phyloP scores from a whole-genome alignment of 2,888 invertebrate genomes.

The Erebia epiphron region DNA sequence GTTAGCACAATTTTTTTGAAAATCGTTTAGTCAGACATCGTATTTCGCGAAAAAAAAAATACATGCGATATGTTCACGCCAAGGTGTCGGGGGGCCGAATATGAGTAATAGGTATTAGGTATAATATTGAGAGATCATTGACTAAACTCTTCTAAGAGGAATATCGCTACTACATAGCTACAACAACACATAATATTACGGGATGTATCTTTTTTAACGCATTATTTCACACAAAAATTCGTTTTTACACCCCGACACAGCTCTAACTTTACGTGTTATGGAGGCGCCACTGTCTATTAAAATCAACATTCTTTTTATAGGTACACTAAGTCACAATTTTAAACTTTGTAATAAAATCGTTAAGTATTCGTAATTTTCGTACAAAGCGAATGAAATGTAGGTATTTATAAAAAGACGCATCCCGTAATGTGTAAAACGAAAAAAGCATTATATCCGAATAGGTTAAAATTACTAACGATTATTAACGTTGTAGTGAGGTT shows the following conservation, averaged over 20 bases:
- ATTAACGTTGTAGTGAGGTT: constrained; percentile 27
- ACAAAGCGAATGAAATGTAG: not conserved
- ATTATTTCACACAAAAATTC: no score
- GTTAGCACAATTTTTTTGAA: not conserved
- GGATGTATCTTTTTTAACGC: constrained; percentile 5
- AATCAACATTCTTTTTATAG: no score
- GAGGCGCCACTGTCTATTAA: no score
- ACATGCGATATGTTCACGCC: not conserved
- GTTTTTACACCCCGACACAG: no score
- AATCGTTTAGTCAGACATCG: constrained; percentile 6
- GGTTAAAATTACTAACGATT: constrained; percentile 15
- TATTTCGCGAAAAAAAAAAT: constrained; percentile 13
- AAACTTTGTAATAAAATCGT: not conserved
- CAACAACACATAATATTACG: not conserved
- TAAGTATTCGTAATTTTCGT: not conserved
- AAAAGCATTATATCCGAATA: constrained; percentile 41
- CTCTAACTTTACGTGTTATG: no score
- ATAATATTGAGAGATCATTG: constrained; percentile 24
- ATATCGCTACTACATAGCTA: constrained; percentile 15
- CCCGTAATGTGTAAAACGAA: constrained; percentile 15
- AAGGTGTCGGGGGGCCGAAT: not conserved
- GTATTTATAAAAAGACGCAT: constrained; percentile 13
- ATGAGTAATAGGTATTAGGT: constrained; percentile 3
- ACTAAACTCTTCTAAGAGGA: constrained; percentile 20
- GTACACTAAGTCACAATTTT: not conserved